These are phyloP conservation scores for Parasteatoda lunata DNA, from an alignment of 2,888 invertebrate species.

Conservation along the genomic window DNA sequence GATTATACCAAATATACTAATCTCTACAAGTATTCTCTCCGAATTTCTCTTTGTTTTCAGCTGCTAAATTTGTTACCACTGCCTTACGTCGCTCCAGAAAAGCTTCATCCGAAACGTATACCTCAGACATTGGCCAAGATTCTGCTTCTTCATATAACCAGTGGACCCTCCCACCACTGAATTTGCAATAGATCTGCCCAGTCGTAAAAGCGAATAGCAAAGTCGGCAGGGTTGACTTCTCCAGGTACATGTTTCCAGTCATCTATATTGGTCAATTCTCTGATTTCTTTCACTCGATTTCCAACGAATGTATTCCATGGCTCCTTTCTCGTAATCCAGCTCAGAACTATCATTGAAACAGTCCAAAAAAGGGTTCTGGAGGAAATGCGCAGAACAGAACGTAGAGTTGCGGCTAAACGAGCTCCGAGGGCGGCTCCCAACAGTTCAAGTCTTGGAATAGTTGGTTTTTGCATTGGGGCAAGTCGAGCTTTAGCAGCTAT, in stretches of 20 bases:
- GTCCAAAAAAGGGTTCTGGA: not conserved
- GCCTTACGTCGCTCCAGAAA: not conserved
- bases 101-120: not conserved
- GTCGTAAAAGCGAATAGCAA: not conserved
- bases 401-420: not conserved
- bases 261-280: not conserved
- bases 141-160: not conserved
- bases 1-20: too few species aligned
- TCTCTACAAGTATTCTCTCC: too few species aligned
- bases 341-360: not conserved
- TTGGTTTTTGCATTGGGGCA: not conserved
- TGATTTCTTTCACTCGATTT: not conserved
- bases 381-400: not conserved
- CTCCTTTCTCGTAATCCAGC: not conserved
- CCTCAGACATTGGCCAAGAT: not conserved
- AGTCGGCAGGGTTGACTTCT: not conserved
- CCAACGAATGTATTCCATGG: not conserved
- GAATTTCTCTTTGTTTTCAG: not conserved
- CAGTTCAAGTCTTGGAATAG: not conserved
- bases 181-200: not conserved
- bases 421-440: not conserved
- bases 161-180: constrained; percentile 7
- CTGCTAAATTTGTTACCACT: not conserved
- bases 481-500: not conserved
- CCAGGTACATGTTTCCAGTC: not conserved